phyloP scores from a whole-genome alignment of 2,797 vertebrate genomes.

The Pseudochaenichthys georgianus region DNA sequence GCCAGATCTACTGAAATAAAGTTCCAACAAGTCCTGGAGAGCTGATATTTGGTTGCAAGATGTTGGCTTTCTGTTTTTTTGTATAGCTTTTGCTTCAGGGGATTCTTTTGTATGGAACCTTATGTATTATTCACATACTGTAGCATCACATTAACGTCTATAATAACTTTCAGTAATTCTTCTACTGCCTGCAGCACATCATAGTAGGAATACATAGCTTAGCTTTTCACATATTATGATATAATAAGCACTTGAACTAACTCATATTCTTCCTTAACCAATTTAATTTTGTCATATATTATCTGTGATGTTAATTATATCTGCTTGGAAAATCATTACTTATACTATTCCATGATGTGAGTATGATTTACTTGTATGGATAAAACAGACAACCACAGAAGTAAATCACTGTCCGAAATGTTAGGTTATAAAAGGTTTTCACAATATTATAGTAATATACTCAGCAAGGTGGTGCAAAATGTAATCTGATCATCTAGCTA shows the following conservation, averaged over 20 bases:
- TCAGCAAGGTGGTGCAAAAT: neutral
- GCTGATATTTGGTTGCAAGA: neutral
- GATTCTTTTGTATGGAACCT: constrained; percentile 7
- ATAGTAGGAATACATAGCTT: constrained; percentile 13
- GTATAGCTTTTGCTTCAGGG: neutral
- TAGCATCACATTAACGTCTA: constrained; percentile 36
- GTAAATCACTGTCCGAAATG: neutral
- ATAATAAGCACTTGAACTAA: constrained; percentile 5
- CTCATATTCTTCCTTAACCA: constrained; percentile 2
- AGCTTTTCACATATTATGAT: constrained; percentile 18
- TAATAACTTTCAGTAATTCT: constrained; percentile 47
- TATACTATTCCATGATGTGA: neutral
- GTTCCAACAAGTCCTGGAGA: neutral
- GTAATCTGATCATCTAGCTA: constrained; percentile 44
- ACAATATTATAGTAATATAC: constrained; percentile 27
- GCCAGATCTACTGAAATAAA: neutral
- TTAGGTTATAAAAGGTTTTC: constrained; percentile 18
- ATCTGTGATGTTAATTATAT: constrained; percentile 12
- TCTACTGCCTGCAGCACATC: constrained; percentile 29
- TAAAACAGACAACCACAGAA: constrained; percentile 1
- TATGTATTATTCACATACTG: constrained; percentile 44
- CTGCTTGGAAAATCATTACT: constrained; percentile 5
- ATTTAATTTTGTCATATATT: constrained; percentile 16
- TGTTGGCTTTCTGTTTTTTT: neutral
- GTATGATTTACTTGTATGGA: neutral